Evolutionary conservation across 2,113 vertebrate genomes (phyloP).

Genomic region (Neolamprologus sp.): DNA sequence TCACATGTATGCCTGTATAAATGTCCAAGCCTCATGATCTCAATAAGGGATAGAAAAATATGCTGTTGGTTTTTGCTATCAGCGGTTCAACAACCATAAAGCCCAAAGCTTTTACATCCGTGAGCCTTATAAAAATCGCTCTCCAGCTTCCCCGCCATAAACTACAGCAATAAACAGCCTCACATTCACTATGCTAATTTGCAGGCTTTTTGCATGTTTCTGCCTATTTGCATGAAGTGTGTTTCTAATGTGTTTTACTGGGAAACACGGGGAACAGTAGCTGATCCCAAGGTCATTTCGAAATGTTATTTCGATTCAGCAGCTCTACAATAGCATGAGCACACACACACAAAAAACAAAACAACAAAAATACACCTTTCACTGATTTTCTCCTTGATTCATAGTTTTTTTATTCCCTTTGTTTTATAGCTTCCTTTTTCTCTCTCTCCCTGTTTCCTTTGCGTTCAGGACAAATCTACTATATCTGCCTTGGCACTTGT

Average conservation of each 20-base stretch:
- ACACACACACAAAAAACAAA: neutral
- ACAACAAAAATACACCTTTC: neutral
- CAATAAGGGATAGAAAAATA: neutral
- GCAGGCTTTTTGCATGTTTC: neutral
- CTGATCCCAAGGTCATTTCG: neutral
- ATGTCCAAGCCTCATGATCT: neutral
- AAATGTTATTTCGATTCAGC: neutral
- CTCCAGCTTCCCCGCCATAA: neutral
- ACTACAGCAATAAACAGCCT: slow-evolving; percentile 25
- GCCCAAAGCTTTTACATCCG: neutral
- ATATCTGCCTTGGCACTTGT: neutral
- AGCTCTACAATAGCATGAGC: neutral
- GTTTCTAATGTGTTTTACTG: neutral
- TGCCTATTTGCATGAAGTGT: neutral
- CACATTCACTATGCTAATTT: slow-evolving; percentile 3
- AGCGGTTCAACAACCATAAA: slow-evolving; percentile 6
- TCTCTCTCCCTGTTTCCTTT: neutral
- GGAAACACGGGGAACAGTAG: neutral
- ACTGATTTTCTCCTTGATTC: neutral
- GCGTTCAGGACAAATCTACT: neutral
- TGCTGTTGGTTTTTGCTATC: slow-evolving; percentile 30
- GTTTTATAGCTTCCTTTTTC: neutral
- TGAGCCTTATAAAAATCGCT: slow-evolving; percentile 17
- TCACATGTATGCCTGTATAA: slow-evolving; percentile 6
- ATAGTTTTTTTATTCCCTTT: neutral